phyloP scores from a whole-genome alignment of 1,140 invertebrate genomes.

The Hycleus phaleratus region DNA sequence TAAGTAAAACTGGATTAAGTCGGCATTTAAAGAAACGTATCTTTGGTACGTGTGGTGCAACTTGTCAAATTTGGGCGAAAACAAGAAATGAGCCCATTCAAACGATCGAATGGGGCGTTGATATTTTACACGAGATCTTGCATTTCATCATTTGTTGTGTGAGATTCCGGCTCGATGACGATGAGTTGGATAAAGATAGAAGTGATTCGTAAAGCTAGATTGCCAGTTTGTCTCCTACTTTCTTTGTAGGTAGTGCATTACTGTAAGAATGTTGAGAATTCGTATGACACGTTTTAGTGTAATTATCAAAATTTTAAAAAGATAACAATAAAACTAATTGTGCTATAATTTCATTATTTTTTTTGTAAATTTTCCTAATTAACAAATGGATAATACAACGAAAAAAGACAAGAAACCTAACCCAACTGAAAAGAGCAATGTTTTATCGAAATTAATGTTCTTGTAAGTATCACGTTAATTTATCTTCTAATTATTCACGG shows the following conservation, averaged over 20 bases:
- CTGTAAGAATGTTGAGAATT: background rate
- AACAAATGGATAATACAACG: constrained; percentile 3
- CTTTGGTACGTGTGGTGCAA: constrained; percentile 93
- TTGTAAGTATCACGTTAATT: background rate
- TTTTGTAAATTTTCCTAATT: background rate
- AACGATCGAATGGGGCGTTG: constrained; percentile 86
- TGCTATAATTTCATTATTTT: too few relatives aligned
- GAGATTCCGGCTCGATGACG: too few relatives aligned
- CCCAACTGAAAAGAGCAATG: background rate
- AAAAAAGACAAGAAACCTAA: constrained; percentile 6
- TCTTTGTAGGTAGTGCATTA: background rate
- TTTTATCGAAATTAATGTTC: constrained; percentile 4
- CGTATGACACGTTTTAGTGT: constrained; percentile 9
- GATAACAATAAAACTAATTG: too few relatives aligned
- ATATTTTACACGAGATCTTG: constrained; percentile 80
- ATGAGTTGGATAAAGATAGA: too few relatives aligned
- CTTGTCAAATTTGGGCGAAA: constrained; percentile 84
- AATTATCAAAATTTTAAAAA: too few relatives aligned
- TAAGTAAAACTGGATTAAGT: constrained; percentile 69
- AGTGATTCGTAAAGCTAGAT: background rate
- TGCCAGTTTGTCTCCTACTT: constrained; percentile 7
- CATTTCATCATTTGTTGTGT: constrained; percentile 64
- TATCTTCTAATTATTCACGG: too few relatives aligned
- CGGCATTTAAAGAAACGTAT: constrained; percentile 71
- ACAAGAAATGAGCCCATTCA: constrained; percentile 77